Percentiles rank a stretch among this genome's conserved stretches.
These are phyloP conservation scores for Halcyon badia DNA, from an alignment of 2,797 vertebrate species.

Conservation along the genomic window DNA sequence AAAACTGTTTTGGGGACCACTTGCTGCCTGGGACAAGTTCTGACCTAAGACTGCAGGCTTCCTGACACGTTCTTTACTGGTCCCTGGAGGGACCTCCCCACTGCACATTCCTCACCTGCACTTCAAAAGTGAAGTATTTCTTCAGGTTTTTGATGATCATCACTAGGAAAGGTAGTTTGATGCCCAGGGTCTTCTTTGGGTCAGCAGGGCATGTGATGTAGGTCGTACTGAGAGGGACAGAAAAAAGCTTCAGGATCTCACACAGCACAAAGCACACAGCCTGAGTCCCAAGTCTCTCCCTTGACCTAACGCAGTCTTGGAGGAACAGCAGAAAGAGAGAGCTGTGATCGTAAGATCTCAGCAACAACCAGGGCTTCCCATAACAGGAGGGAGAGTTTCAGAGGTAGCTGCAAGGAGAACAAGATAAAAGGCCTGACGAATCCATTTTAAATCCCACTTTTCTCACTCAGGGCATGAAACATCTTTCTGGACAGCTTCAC, in stretches of 20 bases:
- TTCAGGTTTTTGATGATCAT: constrained; percentile 99
- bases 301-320: neutral
- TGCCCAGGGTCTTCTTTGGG: constrained; percentile 95
- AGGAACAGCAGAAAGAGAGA: neutral
- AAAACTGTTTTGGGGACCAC: neutral
- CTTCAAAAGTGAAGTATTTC: constrained; percentile 98
- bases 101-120: constrained; percentile 85
- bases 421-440: neutral
- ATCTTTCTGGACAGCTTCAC: neutral
- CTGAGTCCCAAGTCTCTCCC: neutral
- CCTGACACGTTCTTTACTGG: neutral
- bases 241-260: constrained; percentile 7
- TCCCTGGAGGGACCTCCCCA: neutral
- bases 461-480: neutral
- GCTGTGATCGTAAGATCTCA: neutral
- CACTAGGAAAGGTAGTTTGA: constrained; percentile 95
- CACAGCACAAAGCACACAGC: neutral
- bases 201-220: constrained; percentile 98
- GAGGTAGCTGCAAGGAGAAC: neutral
- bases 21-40: neutral
- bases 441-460: neutral
- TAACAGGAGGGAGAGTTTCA: neutral
- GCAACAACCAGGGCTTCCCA: neutral
- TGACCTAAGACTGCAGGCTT: neutral
- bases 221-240: constrained; percentile 86